Base-by-base conservation (phyloP, 2,888 invertebrate genomes). In the Synanthedon andrenaeformis region DNA sequence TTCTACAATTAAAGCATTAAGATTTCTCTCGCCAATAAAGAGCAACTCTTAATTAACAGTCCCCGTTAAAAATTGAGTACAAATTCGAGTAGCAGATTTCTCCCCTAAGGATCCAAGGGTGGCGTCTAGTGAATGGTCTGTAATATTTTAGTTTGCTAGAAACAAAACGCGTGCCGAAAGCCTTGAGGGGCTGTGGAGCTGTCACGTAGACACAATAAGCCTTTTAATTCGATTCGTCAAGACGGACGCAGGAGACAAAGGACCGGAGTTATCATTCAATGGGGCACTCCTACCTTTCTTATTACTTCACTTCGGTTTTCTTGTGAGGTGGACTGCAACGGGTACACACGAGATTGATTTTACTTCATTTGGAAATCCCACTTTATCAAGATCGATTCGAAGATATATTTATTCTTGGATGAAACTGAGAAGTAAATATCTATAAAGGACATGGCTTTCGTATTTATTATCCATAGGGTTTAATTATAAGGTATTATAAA, bases 151-250 rank as follows among this genome's bases (percentile, higher is more conserved):
- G 87, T 87, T 86, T 84, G 79, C 73, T 79, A 79, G 83, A 84
- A 81, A 86, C 85, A 87, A 86, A 83, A 87, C 84, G 76, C 66
- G 66, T 70, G 69, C 69, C 70, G 64, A 58, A 66, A 67, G 67
- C 68, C 70, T 63, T 66, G 73, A 72, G 75, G 79, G 77, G 76
- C 67, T 68, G 51, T 12, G 51, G 41, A 51, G 74, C 83, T 82
- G 86, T 85, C 87, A 87, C 86, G 86, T 86, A 81, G 85, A 86
- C 87, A 86, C 86, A 86, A 85, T 87, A 86, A 87, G 86, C 87
- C 86, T 86, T 87, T 86, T 85, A 86, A 86, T 87, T 87, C 86
- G 86, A 87, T 86, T 85, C 87, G 83, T 86, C 87, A 83, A 79
- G 86, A 82, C 82, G 85, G 83, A 81, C 85, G 76, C 75, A 61